Percentiles rank a stretch among this genome's conserved stretches.
phyloP scores from a whole-genome alignment of 2,113 vertebrate genomes.

The Podarcis raffonei region DNA sequence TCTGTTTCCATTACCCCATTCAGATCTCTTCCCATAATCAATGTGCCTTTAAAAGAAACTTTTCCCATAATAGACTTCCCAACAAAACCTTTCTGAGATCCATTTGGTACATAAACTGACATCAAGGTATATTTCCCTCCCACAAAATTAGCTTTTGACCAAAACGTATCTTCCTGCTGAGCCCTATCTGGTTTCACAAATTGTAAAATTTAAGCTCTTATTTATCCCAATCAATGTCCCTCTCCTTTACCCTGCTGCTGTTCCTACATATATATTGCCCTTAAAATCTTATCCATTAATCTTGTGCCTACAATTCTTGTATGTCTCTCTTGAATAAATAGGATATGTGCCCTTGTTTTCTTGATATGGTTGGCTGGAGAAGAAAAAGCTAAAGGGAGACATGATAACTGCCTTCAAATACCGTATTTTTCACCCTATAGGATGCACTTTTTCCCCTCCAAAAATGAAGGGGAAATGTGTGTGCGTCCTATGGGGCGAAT shows the following conservation, averaged over 20 bases:
- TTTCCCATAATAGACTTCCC: background rate
- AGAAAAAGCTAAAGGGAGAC: background rate
- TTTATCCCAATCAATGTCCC: conserved; percentile 10
- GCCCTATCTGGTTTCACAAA: conserved; percentile 23
- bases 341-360: background rate
- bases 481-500: too few species aligned
- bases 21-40: conserved; percentile 17
- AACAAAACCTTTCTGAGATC: conserved; percentile 14
- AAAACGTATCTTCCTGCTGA: background rate
- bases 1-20: conserved; percentile 9
- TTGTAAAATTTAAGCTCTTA: background rate
- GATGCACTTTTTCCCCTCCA: too few species aligned
- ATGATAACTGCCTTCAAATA: background rate
- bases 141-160: background rate
- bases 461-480: too few species aligned
- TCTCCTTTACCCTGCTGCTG: background rate
- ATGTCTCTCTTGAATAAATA: background rate
- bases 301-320: background rate
- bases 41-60: conserved; percentile 3
- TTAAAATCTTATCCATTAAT: background rate
- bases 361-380: background rate
- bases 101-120: background rate
- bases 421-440: too few species aligned
- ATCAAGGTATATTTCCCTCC: conserved; percentile 9
- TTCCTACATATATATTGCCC: background rate